Conservation (phyloP, 2,797 vertebrate species). For the Catharus ustulatus region DNA sequence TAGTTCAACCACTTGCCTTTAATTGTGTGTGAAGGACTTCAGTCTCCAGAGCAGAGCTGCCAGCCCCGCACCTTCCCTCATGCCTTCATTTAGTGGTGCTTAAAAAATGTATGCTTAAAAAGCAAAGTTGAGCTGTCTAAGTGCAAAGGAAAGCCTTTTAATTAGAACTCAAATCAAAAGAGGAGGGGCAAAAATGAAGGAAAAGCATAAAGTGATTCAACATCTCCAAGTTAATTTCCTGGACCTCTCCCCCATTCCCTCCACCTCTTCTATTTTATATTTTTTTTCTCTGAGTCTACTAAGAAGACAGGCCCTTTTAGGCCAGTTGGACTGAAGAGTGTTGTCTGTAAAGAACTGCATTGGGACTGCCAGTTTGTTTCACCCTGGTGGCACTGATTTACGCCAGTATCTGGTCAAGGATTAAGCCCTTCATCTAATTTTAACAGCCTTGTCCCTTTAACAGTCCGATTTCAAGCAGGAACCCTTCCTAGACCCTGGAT, state of each 20-base stretch:
- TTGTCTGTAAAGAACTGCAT: not conserved
- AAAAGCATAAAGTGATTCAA: not conserved
- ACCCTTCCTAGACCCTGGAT: constrained; percentile 48
- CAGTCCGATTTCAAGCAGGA: constrained; percentile 55
- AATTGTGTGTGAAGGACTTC: not conserved
- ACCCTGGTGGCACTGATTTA: constrained; percentile 11
- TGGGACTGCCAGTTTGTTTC: constrained; percentile 23
- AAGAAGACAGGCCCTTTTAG: not conserved
- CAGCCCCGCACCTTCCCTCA: not conserved
- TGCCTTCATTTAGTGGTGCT: not conserved
- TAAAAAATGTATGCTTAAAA: constrained; percentile 58
- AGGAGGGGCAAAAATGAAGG: not conserved
- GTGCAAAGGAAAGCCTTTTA: constrained; percentile 28
- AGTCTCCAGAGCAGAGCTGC: not conserved
- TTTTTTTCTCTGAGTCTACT: not conserved
- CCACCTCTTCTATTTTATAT: not conserved
- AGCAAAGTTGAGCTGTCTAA: constrained; percentile 22
- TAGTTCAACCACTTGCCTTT: not conserved
- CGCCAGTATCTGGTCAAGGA: constrained; percentile 17
- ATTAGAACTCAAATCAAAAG: constrained; percentile 25
- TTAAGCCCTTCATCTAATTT: constrained; percentile 46
- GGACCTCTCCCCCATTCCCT: not conserved
- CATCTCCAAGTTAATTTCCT: constrained; percentile 9
- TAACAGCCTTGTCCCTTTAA: constrained; percentile 63
- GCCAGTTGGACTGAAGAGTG: not conserved